These are phyloP conservation scores for Atopsyche davidsoni DNA, from an alignment of 1,140 invertebrate species.

Conservation along the genomic window DNA sequence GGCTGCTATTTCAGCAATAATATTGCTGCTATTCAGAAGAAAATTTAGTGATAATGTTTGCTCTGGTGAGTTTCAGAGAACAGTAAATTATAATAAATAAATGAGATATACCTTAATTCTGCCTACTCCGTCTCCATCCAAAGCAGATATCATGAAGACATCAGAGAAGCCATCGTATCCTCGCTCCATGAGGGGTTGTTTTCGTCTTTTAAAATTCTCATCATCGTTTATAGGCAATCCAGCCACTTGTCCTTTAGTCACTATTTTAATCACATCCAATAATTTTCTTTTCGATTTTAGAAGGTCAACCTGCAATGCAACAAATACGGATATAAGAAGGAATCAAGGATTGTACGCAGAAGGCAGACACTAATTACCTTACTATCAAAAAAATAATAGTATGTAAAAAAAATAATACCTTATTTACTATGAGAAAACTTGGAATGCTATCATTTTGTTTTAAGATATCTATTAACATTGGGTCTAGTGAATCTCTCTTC, in stretches of 20 bases:
- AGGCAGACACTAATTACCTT: not conserved
- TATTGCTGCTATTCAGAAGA: too few relatives aligned
- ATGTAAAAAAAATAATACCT: conserved; percentile 49
- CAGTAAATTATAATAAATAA: not conserved
- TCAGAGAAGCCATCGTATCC: conserved; percentile 73
- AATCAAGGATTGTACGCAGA: not conserved
- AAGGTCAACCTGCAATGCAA: conserved; percentile 59
- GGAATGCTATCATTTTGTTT: conserved; percentile 56
- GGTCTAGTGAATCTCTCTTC: conserved; percentile 59
- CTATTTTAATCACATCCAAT: conserved; percentile 58
- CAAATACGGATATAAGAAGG: not conserved
- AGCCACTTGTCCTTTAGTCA: conserved; percentile 61
- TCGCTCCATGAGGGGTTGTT: conserved; percentile 33
- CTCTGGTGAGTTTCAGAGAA: not conserved
- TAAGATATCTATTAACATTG: conserved; percentile 64
- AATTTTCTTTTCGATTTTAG: conserved; percentile 70
- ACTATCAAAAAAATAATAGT: not conserved
- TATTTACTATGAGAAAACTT: conserved; percentile 81
- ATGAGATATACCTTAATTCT: conserved; percentile 63
- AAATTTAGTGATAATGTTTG: too few relatives aligned
- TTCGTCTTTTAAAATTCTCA: conserved; percentile 16
- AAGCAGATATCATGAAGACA: conserved; percentile 85
- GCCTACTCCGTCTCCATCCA: conserved; percentile 69
- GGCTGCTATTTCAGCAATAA: too few relatives aligned
- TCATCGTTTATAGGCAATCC: conserved; percentile 35